phyloP scores from a whole-genome alignment of 2,113 vertebrate genomes.

The Gorsachius goisagi region DNA sequence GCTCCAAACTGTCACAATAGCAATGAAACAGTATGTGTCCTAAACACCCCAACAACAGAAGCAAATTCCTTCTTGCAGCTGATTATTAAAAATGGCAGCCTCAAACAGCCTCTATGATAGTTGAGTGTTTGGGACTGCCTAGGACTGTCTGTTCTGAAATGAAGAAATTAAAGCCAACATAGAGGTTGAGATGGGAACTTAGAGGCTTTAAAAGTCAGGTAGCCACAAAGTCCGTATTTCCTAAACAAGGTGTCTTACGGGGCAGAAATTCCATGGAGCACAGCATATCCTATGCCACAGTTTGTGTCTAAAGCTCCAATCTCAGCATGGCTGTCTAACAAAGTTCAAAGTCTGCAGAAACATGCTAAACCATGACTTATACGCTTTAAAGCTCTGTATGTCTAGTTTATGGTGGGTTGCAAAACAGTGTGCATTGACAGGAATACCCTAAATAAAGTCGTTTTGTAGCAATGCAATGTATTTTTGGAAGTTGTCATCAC shows the following conservation, averaged over 20 bases:
- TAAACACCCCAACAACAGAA: neutral
- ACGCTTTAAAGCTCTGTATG: neutral
- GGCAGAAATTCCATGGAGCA: neutral
- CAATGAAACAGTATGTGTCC: neutral
- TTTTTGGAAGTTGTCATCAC: neutral
- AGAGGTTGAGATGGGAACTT: neutral
- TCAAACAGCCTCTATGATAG: neutral
- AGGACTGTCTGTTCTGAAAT: neutral
- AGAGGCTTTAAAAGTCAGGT: neutral
- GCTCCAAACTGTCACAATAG: neutral
- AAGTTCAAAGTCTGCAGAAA: neutral
- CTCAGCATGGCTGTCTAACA: neutral
- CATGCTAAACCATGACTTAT: accelerated
- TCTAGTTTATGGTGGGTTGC: neutral
- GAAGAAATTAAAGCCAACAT: neutral
- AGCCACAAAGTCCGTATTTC: neutral
- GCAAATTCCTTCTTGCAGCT: neutral
- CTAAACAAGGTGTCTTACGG: neutral
- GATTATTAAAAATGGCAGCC: neutral
- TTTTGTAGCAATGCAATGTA: neutral
- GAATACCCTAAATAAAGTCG: neutral
- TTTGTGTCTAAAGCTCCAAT: neutral
- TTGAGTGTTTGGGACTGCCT: neutral
- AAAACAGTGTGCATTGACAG: neutral
- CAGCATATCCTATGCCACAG: neutral